Evolutionary conservation across 2,888 invertebrate species (phyloP), one percentile per base, ranked within the genome.

Genomic region (Sericinus montela): DNA sequence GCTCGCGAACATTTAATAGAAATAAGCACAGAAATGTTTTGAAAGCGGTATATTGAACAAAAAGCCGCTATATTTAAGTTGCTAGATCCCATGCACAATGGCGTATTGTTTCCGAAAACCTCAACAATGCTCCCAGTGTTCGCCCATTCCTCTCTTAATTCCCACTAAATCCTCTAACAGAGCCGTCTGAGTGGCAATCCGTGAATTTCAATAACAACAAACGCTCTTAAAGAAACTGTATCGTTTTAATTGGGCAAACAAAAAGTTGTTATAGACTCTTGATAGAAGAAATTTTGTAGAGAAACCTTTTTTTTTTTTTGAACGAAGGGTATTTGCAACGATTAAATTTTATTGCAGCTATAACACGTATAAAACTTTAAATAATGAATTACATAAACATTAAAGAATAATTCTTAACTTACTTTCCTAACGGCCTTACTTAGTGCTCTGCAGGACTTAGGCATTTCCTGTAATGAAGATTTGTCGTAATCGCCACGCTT

Each of bases 161-260:
- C 80, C 69, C 55, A 70, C 76, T 69, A 76, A 83, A 78, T 75
- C 74, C 71, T 71, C 69, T 57, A 72, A 81, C 73, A 70, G 66
- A 64, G 65, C 67, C 62, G 65, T 65, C 72, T 71, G 73, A 79
- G 72, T 67, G 72, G 69, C 68, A 70, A 80, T 79, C 69, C 63
- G 69, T 70, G 70, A 80, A 80, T 82, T 80, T 75, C 68, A 72
- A 58, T 56, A 60, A 75, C 65, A 71, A 67, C 69, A 72, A 63
- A 64, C 56, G 57, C 63, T 63, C 60, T 60, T 56, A 65, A 69
- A 69, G 67, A 67, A 73, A 69, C 67, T 63, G 62, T 73, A 74
- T 74, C 68, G 69, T 59, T 74, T 77, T 77, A 77, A 82, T 80
- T 79, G 69, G 71, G 62, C 62, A 56, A 70, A 82, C 75, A 82